Evolutionary conservation across 1,140 invertebrate species (phyloP), one percentile per base, ranked within the genome.

Genomic region (Plutomurus gul): DNA sequence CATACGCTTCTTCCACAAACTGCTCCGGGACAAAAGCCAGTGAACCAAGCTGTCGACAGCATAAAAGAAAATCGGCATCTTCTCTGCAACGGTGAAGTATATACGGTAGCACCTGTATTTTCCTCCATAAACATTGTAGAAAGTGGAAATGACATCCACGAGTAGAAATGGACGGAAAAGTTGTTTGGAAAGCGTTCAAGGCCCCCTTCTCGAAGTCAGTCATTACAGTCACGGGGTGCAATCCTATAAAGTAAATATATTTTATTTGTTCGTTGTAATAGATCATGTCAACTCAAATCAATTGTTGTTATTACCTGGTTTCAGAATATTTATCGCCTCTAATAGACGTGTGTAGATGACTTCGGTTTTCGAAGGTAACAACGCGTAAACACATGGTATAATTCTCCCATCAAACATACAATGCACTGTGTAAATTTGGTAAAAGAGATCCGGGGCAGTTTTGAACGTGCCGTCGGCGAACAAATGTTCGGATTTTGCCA

Each of bases 61-160:
- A 27, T 25, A n/a, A 56, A 6, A 27, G n/a, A 20, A 47, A 47
- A 4, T 56, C 18, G 3, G 49, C 16, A 13, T 13, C 30, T 11
- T 27, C 5, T 4, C 3, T 30, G 22, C 30, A 56, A 1, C 22
- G 22, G 1, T 2, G 1, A 4, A 56, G 13, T 11, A 56, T 27
- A 56, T 56, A 20, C 3, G 49, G 22, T 7, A 8, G 5, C 1
- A 1, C 7, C 22, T 80, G 74, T 30, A 80, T 46, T 6, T 72
- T 13, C 7, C 40, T 36, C 74, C 75, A 80, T 4, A 80, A 2
- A 70, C 13, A 16, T 47, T 76, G 78, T 46, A 18, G 10, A 30
- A 80, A 80, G 30, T 80, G 78, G 46, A 80, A 80, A 43, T 46
- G 77, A 46, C 72, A 80, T 39, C 72, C 78, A 5, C 78, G 16